Evolutionary conservation across 2,888 invertebrate genomes (phyloP), one percentile per base, ranked within the genome.

Genomic region (Rhagonycha lutea): DNA sequence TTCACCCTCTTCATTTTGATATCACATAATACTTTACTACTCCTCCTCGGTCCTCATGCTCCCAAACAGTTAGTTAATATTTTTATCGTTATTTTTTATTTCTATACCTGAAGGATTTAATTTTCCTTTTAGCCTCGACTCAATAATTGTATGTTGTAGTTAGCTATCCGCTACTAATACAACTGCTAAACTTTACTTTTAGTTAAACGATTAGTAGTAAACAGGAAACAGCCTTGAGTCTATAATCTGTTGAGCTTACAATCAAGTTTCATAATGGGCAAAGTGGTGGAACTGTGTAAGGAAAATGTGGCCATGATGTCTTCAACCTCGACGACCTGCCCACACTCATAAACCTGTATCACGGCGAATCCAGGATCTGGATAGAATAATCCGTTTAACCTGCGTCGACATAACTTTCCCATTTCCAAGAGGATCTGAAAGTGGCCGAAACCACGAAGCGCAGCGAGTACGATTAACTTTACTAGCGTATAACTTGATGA

Each of bases 401-500:
- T 87, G 87, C 82, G 82, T 82, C 84, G 83, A 87, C 87, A 87
- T 85, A 87, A 86, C 87, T 87, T 87, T 87, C 86, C 86, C 86
- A 87, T 87, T 86, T 86, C 84, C 83, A 81, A 79, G 84, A 81
- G 82, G 81, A 80, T 79, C 82, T 77, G 72, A 72, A 72, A 79
- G 78, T 80, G 78, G 77, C 80, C 80, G 80, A 61, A 75, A 67
- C 69, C 74, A 73, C 63, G 75, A 75, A 75, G 78, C 74, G 77
- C 79, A 76, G 78, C 77, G 79, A 77, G 70, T 78, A 79, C 82
- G 84, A 85, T 85, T 85, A 84, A 84, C 85, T 84, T 84, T 83
- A 84, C 83, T 82, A 83, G 81, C 81, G 80, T 81, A 83, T 83
- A 83, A 84, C 84, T 83, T 80, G 83, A 85, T 84, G 84, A 86